Percentiles rank a stretch among this genome's conserved stretches.
phyloP scores from a whole-genome alignment of 2,797 vertebrate species.

The Cryptoprocta ferox region DNA sequence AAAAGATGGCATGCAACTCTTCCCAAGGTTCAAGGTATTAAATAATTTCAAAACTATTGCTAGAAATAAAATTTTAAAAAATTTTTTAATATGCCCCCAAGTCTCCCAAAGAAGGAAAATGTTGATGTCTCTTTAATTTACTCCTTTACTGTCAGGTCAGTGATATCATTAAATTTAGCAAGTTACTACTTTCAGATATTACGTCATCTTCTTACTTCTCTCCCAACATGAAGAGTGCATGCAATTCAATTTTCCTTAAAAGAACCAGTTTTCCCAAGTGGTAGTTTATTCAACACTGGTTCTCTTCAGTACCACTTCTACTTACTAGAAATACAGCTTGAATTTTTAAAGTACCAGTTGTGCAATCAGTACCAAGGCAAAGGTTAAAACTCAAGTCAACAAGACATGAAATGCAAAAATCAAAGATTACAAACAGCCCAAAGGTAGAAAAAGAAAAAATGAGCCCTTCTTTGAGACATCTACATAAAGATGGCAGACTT shows the following conservation, averaged over 20 bases:
- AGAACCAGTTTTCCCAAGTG: not conserved
- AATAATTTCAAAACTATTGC: not conserved
- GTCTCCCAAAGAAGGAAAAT: not conserved
- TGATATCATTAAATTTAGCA: constrained; percentile 27
- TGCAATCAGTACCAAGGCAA: not conserved
- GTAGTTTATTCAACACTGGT: not conserved
- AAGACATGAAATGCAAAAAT: constrained; percentile 21
- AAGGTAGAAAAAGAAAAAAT: not conserved
- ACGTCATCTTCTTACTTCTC: constrained; percentile 31
- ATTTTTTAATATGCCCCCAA: not conserved
- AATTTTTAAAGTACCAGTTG: not conserved
- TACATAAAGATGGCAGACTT: not conserved
- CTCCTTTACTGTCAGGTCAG: not conserved
- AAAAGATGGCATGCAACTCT: not conserved
- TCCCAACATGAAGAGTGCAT: not conserved
- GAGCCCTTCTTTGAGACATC: not conserved
- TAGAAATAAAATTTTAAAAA: constrained; percentile 19
- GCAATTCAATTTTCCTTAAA: constrained; percentile 40
- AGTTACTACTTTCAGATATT: constrained; percentile 6
- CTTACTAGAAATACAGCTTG: not conserved
- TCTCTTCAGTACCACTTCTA: not conserved
- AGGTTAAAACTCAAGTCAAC: not conserved
- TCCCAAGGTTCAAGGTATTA: not conserved
- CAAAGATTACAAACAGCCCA: not conserved
- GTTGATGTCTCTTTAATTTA: not conserved